Evolutionary conservation across 2,888 invertebrate species (phyloP).

Genomic region (Sphaeridia pumilis): DNA sequence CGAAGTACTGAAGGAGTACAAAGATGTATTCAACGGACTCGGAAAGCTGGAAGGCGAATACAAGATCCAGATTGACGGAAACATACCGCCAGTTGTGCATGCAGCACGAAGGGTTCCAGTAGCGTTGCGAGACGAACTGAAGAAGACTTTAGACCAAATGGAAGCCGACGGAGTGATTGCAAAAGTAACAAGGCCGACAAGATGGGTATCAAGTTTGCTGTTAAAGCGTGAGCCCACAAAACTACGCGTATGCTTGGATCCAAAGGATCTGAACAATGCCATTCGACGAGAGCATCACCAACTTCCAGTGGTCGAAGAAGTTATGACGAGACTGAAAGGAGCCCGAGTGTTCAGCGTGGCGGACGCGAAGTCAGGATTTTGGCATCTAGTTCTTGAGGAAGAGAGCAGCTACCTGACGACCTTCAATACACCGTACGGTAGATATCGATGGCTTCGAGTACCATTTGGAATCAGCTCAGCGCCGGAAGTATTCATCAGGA

Average conservation of each 20-base stretch:
- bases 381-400: conserved; percentile 6
- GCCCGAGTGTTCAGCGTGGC: conserved; percentile 22
- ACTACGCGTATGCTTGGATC: conserved; percentile 29
- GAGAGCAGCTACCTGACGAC: conserved; percentile 21
- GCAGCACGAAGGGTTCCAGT: conserved; percentile 30
- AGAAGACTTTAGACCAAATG: conserved; percentile 21
- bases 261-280: conserved; percentile 25
- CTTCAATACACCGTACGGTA: conserved; percentile 33
- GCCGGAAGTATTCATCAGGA: conserved; percentile 23
- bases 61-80: conserved; percentile 4
- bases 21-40: conserved; percentile 11
- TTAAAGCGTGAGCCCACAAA: conserved; percentile 25
- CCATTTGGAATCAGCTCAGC: conserved; percentile 27
- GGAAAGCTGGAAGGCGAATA: conserved; percentile 11
- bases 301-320: neutral
- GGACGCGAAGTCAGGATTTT: conserved; percentile 7
- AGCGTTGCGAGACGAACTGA: conserved; percentile 17
- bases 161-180: conserved; percentile 19
- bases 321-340: conserved; percentile 6
- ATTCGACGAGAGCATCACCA: conserved; percentile 21
- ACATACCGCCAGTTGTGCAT: conserved; percentile 17
- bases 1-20: neutral
- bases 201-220: conserved; percentile 31
- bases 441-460: conserved; percentile 22
- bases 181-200: conserved; percentile 24